These are phyloP conservation scores for Clunio marinus DNA, from an alignment of 2,888 invertebrate genomes.

Conservation along the genomic window DNA sequence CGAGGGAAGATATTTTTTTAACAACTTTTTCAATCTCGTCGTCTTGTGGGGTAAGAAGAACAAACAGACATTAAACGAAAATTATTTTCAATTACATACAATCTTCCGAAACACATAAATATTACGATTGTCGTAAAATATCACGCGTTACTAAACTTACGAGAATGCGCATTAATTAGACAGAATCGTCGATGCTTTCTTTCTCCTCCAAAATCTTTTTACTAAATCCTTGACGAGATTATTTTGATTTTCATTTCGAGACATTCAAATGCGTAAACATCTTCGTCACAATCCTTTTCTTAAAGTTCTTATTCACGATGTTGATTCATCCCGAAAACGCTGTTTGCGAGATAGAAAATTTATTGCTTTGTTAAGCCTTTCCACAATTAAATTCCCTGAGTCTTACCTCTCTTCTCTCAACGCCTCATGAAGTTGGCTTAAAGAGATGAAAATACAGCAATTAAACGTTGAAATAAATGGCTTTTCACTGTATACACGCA, in stretches of 20 bases:
- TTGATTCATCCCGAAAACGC: neutral
- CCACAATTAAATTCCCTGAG: slow-evolving; percentile 6
- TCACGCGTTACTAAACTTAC: neutral
- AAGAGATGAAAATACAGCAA: slow-evolving; percentile 33
- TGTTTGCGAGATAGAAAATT: slow-evolving; percentile 17
- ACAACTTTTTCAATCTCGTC: slow-evolving; percentile 2
- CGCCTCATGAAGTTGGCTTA: slow-evolving; percentile 27
- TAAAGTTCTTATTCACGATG: neutral
- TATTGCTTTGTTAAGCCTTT: slow-evolving; percentile 35
- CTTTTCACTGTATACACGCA: slow-evolving; percentile 10
- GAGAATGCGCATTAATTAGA: slow-evolving; percentile 31
- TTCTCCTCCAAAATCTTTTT: neutral
- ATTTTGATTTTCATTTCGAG: neutral
- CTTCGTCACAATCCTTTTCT: slow-evolving; percentile 15
- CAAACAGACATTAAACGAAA: slow-evolving; percentile 32
- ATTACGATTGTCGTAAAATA: slow-evolving; percentile 2
- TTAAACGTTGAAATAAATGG: slow-evolving; percentile 37
- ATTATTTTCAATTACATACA: slow-evolving; percentile 37
- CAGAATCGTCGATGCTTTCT: neutral
- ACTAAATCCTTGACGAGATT: slow-evolving; percentile 17
- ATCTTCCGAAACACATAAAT: neutral
- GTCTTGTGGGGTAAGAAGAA: neutral
- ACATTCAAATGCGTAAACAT: slow-evolving; percentile 26
- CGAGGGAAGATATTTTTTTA: slow-evolving; percentile 8
- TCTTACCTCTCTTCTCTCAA: neutral